Base-by-base conservation (phyloP, 2,797 vertebrate genomes). In the Geotrypetes seraphini region DNA sequence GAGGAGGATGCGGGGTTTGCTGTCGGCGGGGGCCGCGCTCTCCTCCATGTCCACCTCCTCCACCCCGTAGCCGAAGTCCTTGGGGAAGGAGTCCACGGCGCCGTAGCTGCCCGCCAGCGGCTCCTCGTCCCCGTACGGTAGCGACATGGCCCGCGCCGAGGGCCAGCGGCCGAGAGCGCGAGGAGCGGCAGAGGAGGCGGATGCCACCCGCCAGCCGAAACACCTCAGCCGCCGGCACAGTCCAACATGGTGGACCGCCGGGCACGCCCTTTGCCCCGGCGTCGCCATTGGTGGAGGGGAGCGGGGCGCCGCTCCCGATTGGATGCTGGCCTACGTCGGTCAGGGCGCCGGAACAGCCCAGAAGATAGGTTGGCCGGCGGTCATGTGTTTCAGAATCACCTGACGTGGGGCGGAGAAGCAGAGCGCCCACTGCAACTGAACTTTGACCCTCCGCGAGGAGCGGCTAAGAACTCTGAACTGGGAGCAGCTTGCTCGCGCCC, bases 41-140 rank as follows among this genome's bases (percentile, higher is more conserved):
- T 89, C 92, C 47, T 89, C 91, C 57, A 89, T 86, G 58, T 92
- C 92, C 47, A 85, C 84, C 76, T 94, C 92, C 45, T 95, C 94
- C 38, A 89, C 92, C 21, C 92, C 92, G 51, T 97, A 98, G n/a
- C 88, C 92, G 59, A 96, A 97, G 60, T 97, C 91, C 75, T 98
- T 97, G 6, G 93, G 95, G 63, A 98, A 96, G 3, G 95, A 89
- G 61, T 93, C 91, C 11, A 87, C 83, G 8, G 87, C 83, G 44
- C 88, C 91, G 57, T 91, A 94, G 71, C 91, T 91, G 39, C 89
- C 86, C 40, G 88, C 70, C 54, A 95, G 87, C 69, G 73, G 85
- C 79, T 78, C 92, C 48, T 76, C 79, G 1, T 63, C 61, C n/a
- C 50, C 13, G 79, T 89, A 93, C 76, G 88, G 89, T 62, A 91